These are phyloP conservation scores for Omphaloscelis lunosa DNA, from an alignment of 2,888 invertebrate genomes.

Conservation along the genomic window DNA sequence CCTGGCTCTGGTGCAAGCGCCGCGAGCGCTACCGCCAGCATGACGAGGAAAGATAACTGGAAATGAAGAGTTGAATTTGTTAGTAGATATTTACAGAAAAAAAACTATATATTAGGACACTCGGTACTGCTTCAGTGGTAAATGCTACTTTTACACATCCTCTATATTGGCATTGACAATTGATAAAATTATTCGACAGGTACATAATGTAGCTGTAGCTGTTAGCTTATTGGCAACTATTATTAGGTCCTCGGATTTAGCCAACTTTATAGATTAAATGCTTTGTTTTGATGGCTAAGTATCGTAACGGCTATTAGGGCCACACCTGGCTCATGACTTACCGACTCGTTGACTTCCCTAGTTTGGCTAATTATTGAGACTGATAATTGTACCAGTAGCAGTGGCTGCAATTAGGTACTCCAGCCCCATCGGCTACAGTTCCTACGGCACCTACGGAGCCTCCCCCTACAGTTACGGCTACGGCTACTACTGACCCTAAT, in stretches of 20 bases:
- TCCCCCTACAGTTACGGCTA: conserved; percentile 83
- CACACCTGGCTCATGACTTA: conserved; percentile 20
- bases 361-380: conserved; percentile 7
- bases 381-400: not conserved
- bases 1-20: conserved; percentile 75
- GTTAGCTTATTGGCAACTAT: not conserved
- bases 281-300: conserved; percentile 28
- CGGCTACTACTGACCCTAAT: conserved; percentile 77
- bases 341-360: conserved; percentile 36
- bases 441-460: conserved; percentile 79
- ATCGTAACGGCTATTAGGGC: conserved; percentile 2
- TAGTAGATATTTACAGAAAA: not conserved
- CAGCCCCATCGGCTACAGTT: conserved; percentile 79
- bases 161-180: no score
- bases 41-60: conserved; percentile 72
- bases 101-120: not conserved
- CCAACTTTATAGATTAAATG: conserved; percentile 18
- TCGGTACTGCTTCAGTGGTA: not conserved
- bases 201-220: no score
- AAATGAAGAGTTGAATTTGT: conserved; percentile 39
- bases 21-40: conserved; percentile 73
- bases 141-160: not conserved
- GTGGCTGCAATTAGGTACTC: conserved; percentile 67
- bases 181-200: not conserved
- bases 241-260: not conserved